Base-by-base conservation (phyloP, 1,140 invertebrate species). In the Drosophila aff. region DNA sequence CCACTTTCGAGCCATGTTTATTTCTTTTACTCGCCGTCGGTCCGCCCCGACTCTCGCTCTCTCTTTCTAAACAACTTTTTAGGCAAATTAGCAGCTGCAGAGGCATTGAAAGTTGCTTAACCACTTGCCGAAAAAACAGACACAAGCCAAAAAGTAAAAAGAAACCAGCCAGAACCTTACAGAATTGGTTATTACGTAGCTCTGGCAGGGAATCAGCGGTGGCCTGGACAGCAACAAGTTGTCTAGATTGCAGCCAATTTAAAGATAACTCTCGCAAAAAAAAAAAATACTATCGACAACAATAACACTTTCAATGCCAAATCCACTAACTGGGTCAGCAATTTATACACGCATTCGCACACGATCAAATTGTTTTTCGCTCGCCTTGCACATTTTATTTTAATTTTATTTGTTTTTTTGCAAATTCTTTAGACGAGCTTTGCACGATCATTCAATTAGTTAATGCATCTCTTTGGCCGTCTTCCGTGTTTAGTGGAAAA, bases 81-180 rank as follows among this genome's bases (percentile, higher is more conserved):
- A 84, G 85, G 62, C 82, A 90, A 90, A 90, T 90, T 85, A 89
- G 84, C 81, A 71, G 85, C 85, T 76, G 79, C 85, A 79, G 64
- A 73, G 82, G 58, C 81, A 90, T 85, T 90, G 85, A 90, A 85
- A 90, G 85, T 90, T 90, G 85, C 82, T 72, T 66, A 90, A 82
- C 85, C 81, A 91, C 85, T 90, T 85, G 85, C 86, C 81, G 83
- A 84, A 89, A 78, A 67, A 53, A 46, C 18, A 75, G 6, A 31
- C 26, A 47, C 21, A 13, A 46, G 8, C 16, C 16, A 68, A 36
- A 36, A 57, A 28, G 7, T 9, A 50, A 43, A 78, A 40, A 21
- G 53, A 40, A n/a, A 26, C 36, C 16, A 40, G 49, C 59, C 57
- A 81, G 63, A 76, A 76, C 67, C 68, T 63, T 65, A 46, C 53